Evolutionary conservation across 2,888 invertebrate species (phyloP).

Genomic region (Amorpha juglandis): DNA sequence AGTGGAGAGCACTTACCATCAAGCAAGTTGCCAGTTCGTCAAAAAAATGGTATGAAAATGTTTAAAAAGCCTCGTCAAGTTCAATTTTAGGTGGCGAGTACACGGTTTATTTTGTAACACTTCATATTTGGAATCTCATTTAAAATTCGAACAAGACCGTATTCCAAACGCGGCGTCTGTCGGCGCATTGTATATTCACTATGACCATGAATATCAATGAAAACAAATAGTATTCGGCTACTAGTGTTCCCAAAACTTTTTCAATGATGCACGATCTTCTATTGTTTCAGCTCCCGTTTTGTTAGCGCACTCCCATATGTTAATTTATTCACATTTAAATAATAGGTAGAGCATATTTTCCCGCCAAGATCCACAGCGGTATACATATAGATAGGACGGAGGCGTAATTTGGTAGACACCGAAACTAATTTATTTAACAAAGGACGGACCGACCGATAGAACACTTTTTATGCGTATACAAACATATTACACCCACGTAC

Average conservation of each 20-base stretch:
- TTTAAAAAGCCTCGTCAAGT: slow-evolving; percentile 47
- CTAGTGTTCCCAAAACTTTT: slow-evolving; percentile 79
- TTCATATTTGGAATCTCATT: slow-evolving; percentile 72
- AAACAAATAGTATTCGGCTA: slow-evolving; percentile 83
- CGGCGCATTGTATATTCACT: slow-evolving; percentile 76
- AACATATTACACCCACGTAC: slow-evolving; percentile 58
- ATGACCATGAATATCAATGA: slow-evolving; percentile 84
- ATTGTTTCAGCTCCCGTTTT: slow-evolving; percentile 78
- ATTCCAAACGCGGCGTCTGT: slow-evolving; percentile 73
- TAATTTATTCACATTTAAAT: slow-evolving; percentile 75
- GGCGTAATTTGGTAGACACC: slow-evolving; percentile 86
- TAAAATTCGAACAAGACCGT: slow-evolving; percentile 71
- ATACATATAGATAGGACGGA: slow-evolving; percentile 79
- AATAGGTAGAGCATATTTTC: slow-evolving; percentile 82
- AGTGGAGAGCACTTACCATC: too few species aligned
- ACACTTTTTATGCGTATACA: slow-evolving; percentile 79
- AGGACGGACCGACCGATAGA: slow-evolving; percentile 81
- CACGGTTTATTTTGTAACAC: slow-evolving; percentile 72
- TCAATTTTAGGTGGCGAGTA: slow-evolving; percentile 65
- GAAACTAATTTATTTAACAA: slow-evolving; percentile 85
- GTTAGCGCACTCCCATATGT: slow-evolving; percentile 72
- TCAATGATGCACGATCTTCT: slow-evolving; percentile 71
- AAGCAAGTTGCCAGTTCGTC: too few species aligned
- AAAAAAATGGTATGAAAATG: too few species aligned
- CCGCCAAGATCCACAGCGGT: slow-evolving; percentile 70